These are phyloP conservation scores for Tetragnatha montana DNA, from an alignment of 2,888 invertebrate genomes.

Conservation along the genomic window DNA sequence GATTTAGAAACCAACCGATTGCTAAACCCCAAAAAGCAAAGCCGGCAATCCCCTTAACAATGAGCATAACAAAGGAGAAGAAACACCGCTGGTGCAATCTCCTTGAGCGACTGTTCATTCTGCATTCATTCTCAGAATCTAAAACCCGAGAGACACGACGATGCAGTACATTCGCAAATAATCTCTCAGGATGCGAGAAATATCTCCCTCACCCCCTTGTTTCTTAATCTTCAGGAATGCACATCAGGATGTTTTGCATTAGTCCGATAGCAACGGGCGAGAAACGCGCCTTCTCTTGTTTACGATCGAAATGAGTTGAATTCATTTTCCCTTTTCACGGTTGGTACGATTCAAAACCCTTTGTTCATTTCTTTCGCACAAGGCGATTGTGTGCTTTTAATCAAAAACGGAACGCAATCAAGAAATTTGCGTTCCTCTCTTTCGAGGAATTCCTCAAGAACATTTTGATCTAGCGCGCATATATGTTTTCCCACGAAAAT, in stretches of 20 bases:
- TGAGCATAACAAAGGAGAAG: background rate
- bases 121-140: too few relatives aligned
- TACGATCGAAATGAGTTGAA: background rate
- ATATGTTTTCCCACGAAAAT: background rate
- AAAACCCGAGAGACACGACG: background rate
- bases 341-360: background rate
- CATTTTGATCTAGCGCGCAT: background rate
- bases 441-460: background rate
- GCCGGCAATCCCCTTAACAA: background rate
- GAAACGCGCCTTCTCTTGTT: background rate
- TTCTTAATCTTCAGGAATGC: background rate
- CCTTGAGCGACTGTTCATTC: background rate
- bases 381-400: background rate
- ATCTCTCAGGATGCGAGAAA: background rate
- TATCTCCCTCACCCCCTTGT: background rate
- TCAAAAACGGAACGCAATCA: conserved; percentile 30
- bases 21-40: background rate
- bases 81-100: background rate
- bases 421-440: background rate
- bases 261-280: background rate
- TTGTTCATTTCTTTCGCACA: background rate
- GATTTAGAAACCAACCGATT: background rate
- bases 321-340: background rate
- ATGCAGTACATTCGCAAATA: background rate
- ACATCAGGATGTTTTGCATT: background rate